Conservation (phyloP, 2,113 vertebrate genomes). For the Percopsis transmontana region DNA sequence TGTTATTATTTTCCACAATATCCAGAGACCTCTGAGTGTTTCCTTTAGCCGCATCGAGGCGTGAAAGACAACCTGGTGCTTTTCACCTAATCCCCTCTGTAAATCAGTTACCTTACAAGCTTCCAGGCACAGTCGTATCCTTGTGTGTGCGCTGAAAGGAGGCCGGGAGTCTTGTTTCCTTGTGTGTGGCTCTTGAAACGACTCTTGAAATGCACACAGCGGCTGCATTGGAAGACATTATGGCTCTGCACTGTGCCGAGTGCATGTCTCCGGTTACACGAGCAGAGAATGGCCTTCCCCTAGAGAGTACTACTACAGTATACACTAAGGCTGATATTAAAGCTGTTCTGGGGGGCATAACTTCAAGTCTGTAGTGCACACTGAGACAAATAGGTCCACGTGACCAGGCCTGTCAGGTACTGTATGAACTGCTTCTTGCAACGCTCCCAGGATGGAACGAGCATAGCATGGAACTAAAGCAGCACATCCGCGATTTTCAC, state of each 20-base stretch:
- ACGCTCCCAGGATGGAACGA: neutral
- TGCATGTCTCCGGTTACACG: constrained; percentile 34
- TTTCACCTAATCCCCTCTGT: constrained; percentile 45
- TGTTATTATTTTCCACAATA: neutral
- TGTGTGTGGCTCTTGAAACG: constrained; percentile 32
- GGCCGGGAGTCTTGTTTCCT: constrained; percentile 48
- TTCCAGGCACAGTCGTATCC: constrained; percentile 42
- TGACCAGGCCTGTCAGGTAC: constrained; percentile 47
- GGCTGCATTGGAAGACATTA: constrained; percentile 23
- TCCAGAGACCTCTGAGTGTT: constrained; percentile 3
- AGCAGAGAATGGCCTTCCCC: constrained; percentile 2
- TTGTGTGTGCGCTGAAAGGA: constrained; percentile 30
- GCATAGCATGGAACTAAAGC: neutral
- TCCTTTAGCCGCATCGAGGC: constrained; percentile 21
- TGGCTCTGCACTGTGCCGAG: neutral
- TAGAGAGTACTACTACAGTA: constrained; percentile 1
- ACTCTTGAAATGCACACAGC: constrained; percentile 34
- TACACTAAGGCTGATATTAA: no score
- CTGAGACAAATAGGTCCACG: constrained; percentile 39
- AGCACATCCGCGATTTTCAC: neutral
- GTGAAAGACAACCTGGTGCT: constrained; percentile 47
- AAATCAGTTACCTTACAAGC: constrained; percentile 44
- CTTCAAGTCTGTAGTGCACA: neutral
- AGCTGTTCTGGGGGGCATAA: no score
- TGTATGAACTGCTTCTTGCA: constrained; percentile 13